Conservation (phyloP, 1,140 invertebrate species). For the Archivesica marissinica region DNA sequence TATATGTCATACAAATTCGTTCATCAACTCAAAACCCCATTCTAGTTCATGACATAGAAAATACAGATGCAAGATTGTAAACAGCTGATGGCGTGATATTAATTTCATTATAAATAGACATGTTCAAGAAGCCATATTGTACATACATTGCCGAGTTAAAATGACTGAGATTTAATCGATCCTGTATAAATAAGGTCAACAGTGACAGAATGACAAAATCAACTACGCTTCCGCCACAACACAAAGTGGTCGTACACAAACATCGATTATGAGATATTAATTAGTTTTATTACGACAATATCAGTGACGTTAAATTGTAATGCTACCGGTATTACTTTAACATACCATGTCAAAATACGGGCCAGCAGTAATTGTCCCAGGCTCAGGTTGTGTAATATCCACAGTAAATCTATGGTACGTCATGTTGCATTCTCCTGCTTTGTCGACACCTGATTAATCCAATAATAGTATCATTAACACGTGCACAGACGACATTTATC, state of each 20-base stretch:
- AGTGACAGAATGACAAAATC: background rate
- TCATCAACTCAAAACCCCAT: background rate
- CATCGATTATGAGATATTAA: background rate
- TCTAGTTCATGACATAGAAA: background rate
- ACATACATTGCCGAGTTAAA: background rate
- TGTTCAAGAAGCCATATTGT: background rate
- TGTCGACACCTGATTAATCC: constrained; percentile 62
- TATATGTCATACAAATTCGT: no score
- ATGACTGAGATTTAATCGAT: background rate
- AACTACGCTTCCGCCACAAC: background rate
- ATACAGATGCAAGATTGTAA: background rate
- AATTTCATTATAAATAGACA: background rate
- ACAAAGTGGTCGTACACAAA: background rate
- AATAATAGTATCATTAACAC: no score
- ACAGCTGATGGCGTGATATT: background rate
- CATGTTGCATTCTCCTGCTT: constrained; percentile 64
- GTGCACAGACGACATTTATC: no score
- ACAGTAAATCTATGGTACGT: constrained; percentile 55
- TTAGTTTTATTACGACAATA: no score
- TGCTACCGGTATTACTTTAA: background rate
- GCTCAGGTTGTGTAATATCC: constrained; percentile 63
- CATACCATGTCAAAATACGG: constrained; percentile 70
- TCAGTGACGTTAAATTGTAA: no score
- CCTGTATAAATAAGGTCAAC: background rate
- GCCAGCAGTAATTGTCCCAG: constrained; percentile 55